These are phyloP conservation scores for Cataglyphis altisquamis DNA, from an alignment of 2,888 invertebrate species.

Conservation along the genomic window DNA sequence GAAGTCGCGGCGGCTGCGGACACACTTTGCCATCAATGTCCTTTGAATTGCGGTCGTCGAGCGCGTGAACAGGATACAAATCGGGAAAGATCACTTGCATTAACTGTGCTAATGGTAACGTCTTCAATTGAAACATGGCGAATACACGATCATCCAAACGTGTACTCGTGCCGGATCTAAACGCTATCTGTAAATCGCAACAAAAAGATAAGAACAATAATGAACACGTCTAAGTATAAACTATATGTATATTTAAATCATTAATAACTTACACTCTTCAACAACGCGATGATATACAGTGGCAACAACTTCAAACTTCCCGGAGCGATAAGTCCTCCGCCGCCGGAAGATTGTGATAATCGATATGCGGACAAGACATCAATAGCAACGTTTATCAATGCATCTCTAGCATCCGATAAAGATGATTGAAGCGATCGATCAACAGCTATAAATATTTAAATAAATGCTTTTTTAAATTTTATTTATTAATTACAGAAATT, in stretches of 20 bases:
- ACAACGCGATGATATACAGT: conserved; percentile 94
- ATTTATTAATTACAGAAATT: neutral
- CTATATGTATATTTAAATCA: neutral
- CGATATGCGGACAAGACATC: conserved; percentile 94
- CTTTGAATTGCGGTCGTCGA: conserved; percentile 87
- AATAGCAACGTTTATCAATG: conserved; percentile 97
- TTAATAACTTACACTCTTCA: conserved; percentile 91
- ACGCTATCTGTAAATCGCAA: conserved; percentile 90
- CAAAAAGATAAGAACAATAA: neutral
- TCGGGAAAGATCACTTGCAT: conserved; percentile 96
- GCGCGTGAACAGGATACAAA: conserved; percentile 94
- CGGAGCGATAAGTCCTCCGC: conserved; percentile 91
- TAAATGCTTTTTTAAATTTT: neutral
- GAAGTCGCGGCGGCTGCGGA: conserved; percentile 92
- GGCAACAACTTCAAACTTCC: conserved; percentile 94
- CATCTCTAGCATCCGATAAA: conserved; percentile 97
- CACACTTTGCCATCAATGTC: conserved; percentile 86
- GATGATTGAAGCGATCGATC: conserved; percentile 95
- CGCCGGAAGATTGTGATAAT: conserved; percentile 87
- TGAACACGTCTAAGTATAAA: neutral
- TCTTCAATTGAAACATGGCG: conserved; percentile 97
- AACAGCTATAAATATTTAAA: conserved; percentile 89
- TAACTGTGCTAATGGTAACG: conserved; percentile 92
- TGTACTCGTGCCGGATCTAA: conserved; percentile 95
- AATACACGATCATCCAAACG: conserved; percentile 97